A percentile compares a stretch with the other conserved stretches of the same genome.
Evolutionary conservation across 1,140 invertebrate genomes (phyloP).

Genomic region (Macrobrachium nipponense): DNA sequence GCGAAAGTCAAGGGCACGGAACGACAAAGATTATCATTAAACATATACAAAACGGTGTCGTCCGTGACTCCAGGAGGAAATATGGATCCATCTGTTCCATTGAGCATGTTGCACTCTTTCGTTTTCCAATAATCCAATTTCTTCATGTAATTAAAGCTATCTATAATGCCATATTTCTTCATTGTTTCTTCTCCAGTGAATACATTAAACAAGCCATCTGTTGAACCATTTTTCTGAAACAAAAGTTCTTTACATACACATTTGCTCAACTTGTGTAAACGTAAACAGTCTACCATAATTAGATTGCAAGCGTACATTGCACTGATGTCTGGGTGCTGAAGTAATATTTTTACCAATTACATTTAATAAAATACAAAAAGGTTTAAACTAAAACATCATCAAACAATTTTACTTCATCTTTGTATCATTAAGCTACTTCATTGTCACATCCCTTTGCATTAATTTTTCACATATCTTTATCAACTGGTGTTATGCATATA

Average conservation of each 20-base stretch:
- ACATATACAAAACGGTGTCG: constrained; percentile 80
- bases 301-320: too few relatives aligned
- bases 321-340: too few relatives aligned
- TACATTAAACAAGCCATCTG: constrained; percentile 81
- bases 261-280: background rate
- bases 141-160: constrained; percentile 77
- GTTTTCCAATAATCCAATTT: constrained; percentile 81
- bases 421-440: too few relatives aligned
- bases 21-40: constrained; percentile 88
- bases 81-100: constrained; percentile 87
- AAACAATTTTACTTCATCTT: too few relatives aligned
- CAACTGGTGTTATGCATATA: too few relatives aligned
- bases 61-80: constrained; percentile 86
- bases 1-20: constrained; percentile 79
- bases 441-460: too few relatives aligned
- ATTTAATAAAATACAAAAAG: too few relatives aligned
- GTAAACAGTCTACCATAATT: background rate
- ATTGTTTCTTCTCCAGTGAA: constrained; percentile 80
- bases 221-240: constrained; percentile 79
- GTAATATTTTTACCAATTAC: too few relatives aligned
- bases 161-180: constrained; percentile 80
- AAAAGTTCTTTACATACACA: constrained; percentile 29
- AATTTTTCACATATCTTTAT: too few relatives aligned
- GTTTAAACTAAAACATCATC: too few relatives aligned
- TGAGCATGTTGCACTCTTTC: constrained; percentile 82